phyloP scores from a whole-genome alignment of 2,797 vertebrate species.

The Notolabrus celidotus region DNA sequence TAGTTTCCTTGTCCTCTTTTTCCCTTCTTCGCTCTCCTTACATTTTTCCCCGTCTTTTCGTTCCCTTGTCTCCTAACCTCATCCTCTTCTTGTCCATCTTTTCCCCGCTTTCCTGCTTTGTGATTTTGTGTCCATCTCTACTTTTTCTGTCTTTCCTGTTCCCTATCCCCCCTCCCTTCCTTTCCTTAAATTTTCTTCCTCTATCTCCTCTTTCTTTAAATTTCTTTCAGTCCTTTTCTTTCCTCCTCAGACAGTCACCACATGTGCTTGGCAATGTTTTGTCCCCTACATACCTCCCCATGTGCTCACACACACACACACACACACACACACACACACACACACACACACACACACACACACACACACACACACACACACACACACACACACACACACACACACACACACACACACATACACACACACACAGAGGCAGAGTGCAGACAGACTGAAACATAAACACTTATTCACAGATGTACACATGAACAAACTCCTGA shows the following conservation, averaged over 20 bases:
- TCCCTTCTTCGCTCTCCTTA: too few species aligned
- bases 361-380: slow-evolving; percentile 27
- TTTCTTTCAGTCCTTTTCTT: not conserved
- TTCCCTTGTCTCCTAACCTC: not conserved
- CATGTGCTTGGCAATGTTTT: slow-evolving; percentile 67
- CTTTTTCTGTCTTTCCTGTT: not conserved
- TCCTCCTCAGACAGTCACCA: slow-evolving; percentile 51
- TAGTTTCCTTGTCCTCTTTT: too few species aligned
- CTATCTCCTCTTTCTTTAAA: not conserved
- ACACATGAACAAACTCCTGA: slow-evolving; percentile 55
- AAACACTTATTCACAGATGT: slow-evolving; percentile 68
- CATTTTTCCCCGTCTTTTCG: not conserved
- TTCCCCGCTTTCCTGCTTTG: not conserved
- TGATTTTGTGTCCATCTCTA: not conserved
- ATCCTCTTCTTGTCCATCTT: not conserved
- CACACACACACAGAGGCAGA: slow-evolving; percentile 20
- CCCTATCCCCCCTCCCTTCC: too few species aligned
- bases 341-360: slow-evolving; percentile 26
- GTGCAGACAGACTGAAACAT: slow-evolving; percentile 63
- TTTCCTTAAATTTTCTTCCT: too few species aligned
- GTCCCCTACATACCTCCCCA: slow-evolving; percentile 28
- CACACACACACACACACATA: slow-evolving; percentile 19
- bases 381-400: slow-evolving; percentile 27
- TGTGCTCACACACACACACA: slow-evolving; percentile 16
- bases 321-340: slow-evolving; percentile 25